phyloP scores from a whole-genome alignment of 2,113 vertebrate genomes.

The Dunckerocampus dactyliophorus region DNA sequence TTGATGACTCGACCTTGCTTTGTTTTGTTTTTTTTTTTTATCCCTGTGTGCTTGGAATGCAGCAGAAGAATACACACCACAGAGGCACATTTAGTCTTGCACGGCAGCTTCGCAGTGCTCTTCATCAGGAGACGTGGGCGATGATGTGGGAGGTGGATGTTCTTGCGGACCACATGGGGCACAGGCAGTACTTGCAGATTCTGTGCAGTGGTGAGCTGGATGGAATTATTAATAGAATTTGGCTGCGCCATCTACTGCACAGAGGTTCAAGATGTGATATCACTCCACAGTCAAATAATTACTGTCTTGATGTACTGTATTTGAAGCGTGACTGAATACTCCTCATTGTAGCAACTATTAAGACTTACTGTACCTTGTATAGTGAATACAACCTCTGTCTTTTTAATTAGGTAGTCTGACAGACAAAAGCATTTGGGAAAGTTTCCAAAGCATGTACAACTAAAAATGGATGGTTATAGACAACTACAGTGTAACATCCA shows the following conservation, averaged over 20 bases:
- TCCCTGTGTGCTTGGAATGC: constrained; percentile 9
- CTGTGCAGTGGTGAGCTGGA: constrained; percentile 41
- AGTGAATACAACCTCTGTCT: background rate
- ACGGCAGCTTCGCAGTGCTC: constrained; percentile 46
- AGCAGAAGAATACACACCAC: constrained; percentile 14
- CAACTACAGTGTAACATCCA: too few relatives aligned
- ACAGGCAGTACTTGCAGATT: constrained; percentile 60
- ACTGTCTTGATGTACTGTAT: constrained; percentile 1
- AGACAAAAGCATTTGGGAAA: background rate
- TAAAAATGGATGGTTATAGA: background rate
- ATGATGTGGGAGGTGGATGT: constrained; percentile 64
- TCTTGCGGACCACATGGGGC: constrained; percentile 60
- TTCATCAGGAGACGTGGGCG: constrained; percentile 53
- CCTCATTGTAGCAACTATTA: background rate
- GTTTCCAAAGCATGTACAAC: background rate
- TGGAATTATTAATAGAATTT: constrained; percentile 64
- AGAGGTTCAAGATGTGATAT: constrained; percentile 34
- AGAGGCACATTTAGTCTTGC: constrained; percentile 41
- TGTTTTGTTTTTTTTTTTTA: constrained; percentile 11
- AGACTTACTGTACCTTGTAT: background rate
- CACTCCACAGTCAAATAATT: constrained; percentile 4
- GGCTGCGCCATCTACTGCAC: constrained; percentile 35
- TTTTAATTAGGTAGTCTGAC: background rate
- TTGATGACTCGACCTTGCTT: constrained; percentile 7
- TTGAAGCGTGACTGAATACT: background rate